These are phyloP conservation scores for Cremastobaeus sp. DNA, from an alignment of 2,888 invertebrate species.

Conservation along the genomic window DNA sequence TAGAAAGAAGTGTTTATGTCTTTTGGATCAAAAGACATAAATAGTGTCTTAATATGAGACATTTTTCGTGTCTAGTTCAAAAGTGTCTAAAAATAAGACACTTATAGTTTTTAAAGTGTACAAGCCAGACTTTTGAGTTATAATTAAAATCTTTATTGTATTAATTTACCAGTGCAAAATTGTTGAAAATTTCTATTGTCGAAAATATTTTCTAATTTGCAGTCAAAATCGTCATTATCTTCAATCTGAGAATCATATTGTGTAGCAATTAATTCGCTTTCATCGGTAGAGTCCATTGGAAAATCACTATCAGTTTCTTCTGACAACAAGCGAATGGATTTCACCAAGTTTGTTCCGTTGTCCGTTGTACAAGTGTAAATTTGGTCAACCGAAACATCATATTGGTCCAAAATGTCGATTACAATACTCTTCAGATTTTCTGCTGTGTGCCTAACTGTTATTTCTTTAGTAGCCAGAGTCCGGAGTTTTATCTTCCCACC, in stretches of 20 bases:
- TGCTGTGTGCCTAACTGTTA: background rate
- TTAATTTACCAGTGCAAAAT: background rate
- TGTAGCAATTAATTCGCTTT: background rate
- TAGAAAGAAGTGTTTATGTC: too few species aligned
- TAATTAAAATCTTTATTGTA: constrained; percentile 2
- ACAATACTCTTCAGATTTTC: background rate
- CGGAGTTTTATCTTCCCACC: background rate
- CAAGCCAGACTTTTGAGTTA: too few species aligned
- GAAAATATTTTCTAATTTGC: background rate
- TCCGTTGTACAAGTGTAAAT: background rate
- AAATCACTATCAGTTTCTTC: background rate
- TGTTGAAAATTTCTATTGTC: background rate
- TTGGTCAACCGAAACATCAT: background rate
- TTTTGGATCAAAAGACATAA: too few species aligned
- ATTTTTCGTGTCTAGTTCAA: too few species aligned
- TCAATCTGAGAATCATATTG: background rate
- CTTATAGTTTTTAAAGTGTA: too few species aligned
- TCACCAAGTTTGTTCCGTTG: background rate
- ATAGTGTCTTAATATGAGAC: too few species aligned
- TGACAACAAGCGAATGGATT: background rate
- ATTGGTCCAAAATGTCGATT: background rate
- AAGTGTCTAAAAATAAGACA: too few species aligned
- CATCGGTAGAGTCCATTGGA: background rate
- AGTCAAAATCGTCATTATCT: background rate
- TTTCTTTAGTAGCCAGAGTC: background rate